These are phyloP conservation scores for Eristalis intricaria DNA, from an alignment of 2,888 invertebrate species.

Conservation along the genomic window DNA sequence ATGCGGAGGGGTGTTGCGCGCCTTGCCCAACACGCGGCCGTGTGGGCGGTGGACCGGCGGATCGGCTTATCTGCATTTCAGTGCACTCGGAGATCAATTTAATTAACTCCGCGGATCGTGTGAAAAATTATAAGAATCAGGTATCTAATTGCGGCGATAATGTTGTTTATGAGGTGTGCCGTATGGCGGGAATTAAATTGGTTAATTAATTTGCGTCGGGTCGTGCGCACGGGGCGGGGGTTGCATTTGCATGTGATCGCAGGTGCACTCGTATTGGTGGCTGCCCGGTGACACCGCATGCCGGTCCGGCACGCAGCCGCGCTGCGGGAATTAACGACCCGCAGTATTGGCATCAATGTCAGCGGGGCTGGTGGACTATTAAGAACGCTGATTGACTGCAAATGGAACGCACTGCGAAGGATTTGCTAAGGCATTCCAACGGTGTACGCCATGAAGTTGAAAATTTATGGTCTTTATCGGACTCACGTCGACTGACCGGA, in stretches of 20 bases:
- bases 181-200: conserved; percentile 68
- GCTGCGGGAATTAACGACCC: conserved; percentile 45
- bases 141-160: conserved; percentile 67
- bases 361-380: conserved; percentile 24
- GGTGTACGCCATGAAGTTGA: neutral
- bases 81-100: conserved; percentile 62
- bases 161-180: conserved; percentile 70
- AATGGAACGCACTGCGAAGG: conserved; percentile 20
- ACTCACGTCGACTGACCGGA: neutral
- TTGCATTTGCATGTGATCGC: conserved; percentile 48
- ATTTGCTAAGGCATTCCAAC: neutral
- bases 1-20: conserved; percentile 8
- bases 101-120: conserved; percentile 65
- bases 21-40: conserved; percentile 6
- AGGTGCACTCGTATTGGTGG: neutral
- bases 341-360: conserved; percentile 52
- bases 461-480: neutral
- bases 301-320: conserved; percentile 35
- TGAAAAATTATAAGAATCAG: conserved; percentile 68
- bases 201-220: conserved; percentile 68
- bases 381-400: conserved; percentile 41
- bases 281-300: conserved; percentile 25
- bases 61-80: conserved; percentile 60
- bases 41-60: conserved; percentile 55
- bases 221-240: conserved; percentile 26